Evolutionary conservation across 2,888 invertebrate species (phyloP), one percentile per base, ranked within the genome.

Genomic region (Phrixothrix hirtus): DNA sequence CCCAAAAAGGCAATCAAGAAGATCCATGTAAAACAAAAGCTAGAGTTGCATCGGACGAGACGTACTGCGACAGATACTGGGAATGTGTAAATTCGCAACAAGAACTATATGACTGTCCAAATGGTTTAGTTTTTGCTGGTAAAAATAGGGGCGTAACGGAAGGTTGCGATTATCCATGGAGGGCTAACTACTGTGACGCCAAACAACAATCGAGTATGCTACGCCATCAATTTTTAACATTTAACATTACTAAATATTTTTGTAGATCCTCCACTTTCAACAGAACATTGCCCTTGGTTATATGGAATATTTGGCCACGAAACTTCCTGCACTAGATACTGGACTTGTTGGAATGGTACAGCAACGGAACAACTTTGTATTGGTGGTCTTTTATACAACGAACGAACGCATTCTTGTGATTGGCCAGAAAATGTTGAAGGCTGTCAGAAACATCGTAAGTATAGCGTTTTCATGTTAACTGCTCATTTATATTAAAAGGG

Each of bases 301-400:
- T 94, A 92, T 76, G 94, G 94, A 35, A 93, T 94, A 71, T 93
- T 93, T 77, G 93, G 93, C 0, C 94, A 94, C 75, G 93, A 93
- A 79, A 93, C 92, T 0, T 92, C 92, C 1, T 94, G 94, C 78
- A 94, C 93, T 2, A 81, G 93, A 37, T 94, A 93, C 74, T 94
- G 93, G 93, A 93, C 93, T 0, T 94, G 94, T 74, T 94, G 93
- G 94, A 94, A 94, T 75, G 93, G 93, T 10, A 94, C 94, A 0
- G 89, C 92, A 7, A 92, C 92, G 0, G 93, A 94, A 70, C 93
- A 94, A 74, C 84, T 92, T 42, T 94, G 94, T 76, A 93, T 93
- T 68, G 93, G 93, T 14, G 93, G 93, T 1, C 82, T 94, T 34
- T 81, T 94, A 15, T 94, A 93, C 81, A 93, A 93, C 72, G 93